Base-by-base conservation (phyloP, 92 coral and sea anemone genomes). In the Umimayanthus chanpuru region DNA sequence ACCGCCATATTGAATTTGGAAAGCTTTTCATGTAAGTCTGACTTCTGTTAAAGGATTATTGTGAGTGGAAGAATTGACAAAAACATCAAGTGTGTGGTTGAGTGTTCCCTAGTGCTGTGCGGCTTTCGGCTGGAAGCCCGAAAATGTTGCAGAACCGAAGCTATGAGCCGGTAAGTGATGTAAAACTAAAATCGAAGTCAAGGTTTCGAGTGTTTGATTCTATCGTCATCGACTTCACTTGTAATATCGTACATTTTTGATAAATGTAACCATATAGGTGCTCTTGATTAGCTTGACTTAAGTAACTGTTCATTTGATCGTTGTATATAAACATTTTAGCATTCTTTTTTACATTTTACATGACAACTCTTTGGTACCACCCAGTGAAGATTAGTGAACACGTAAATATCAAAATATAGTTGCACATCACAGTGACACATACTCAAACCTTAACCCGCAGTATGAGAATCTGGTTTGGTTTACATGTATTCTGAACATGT, bases 141-240 rank as follows among this genome's bases (percentile, higher is more conserved):
- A 53, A 26, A 28, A 79, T 79, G 82, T 47, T 55, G 66, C 82
- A 79, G 30, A 50, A 49, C 65, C 67, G 82, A 14, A 79, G 65
- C 82, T 79, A 79, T 12, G 68, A 79, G 82, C 82, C 82, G 82
- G 82, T 79, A 50, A 53, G 82, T 79, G 66, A 26, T 25, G 44
- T 32, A 21, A 30, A 15, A 11, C 36, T 32, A 21, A 30, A 15
- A 11, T 73, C 25, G 18, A 16, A 16, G 67, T 18, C 25, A 9
- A 55, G 67, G 25, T 6, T 15, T 20, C 9, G 66, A 15, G 66
- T 16, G 44, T 56, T 56, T 56, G 66, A 1, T 56, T 9, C 9
- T 56, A 15, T 55, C 2, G 16, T 3, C 7, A 41, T 41, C 44
- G 44, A 41, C 5, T 4, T 5, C 44, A 41, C 44, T 41, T 41